A percentile compares a stretch with the other conserved stretches of the same genome.
These are phyloP conservation scores for Cotesia chilonis DNA, from an alignment of 1,140 invertebrate genomes.

Conservation along the genomic window DNA sequence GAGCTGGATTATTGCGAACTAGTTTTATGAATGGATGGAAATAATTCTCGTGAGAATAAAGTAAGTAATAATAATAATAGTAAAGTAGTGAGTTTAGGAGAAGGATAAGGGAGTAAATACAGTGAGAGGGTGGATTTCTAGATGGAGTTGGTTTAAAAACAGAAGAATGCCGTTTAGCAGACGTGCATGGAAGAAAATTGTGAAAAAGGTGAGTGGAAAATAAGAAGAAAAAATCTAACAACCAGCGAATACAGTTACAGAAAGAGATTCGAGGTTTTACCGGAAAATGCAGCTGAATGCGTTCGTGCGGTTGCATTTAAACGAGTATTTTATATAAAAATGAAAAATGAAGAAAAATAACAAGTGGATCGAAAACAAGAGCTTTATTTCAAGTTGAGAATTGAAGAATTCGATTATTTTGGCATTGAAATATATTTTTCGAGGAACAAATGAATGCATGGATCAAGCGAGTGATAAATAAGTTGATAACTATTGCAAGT, in stretches of 20 bases:
- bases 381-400: background rate
- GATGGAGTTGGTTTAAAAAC: conserved; percentile 25
- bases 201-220: conserved; percentile 11
- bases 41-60: background rate
- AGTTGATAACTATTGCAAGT: background rate
- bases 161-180: conserved; percentile 23
- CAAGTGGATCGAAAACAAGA: background rate
- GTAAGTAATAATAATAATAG: background rate
- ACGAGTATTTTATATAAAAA: background rate
- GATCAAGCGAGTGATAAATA: background rate
- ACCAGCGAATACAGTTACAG: conserved; percentile 10
- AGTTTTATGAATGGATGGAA: too few species aligned
- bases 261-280: conserved; percentile 8
- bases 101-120: conserved; percentile 8
- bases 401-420: too few species aligned
- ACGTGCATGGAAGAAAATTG: conserved; percentile 29
- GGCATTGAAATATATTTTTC: background rate
- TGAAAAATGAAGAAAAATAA: background rate
- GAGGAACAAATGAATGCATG: background rate
- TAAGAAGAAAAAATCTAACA: conserved; percentile 19
- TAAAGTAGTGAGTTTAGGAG: background rate
- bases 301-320: conserved; percentile 31
- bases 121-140: background rate
- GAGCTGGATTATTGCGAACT: too few species aligned
- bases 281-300: conserved; percentile 27